Base-by-base conservation (phyloP, 1,140 invertebrate species). In the Notospermus geniculatus region DNA sequence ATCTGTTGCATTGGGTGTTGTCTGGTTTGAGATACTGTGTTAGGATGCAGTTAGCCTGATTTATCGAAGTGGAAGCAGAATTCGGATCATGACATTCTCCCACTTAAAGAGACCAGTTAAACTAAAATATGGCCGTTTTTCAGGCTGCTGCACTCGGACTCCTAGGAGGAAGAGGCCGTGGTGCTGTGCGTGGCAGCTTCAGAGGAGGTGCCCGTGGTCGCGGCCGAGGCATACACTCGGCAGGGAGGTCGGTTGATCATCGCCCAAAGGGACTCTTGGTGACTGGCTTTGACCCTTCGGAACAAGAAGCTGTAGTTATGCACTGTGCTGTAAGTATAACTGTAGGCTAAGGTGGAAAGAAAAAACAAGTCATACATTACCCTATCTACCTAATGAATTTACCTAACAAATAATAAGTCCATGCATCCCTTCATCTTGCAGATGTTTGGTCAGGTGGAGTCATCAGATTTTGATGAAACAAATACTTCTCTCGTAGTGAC, bases 231-330 rank as follows among this genome's bases (percentile, higher is more conserved):
- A 54, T 53, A 2, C 41, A 32, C 36, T 36, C 60, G 17, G 66
- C 57, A 4, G 36, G 70, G 39, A 70, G 87, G 32, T 86, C 85
- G 1, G 86, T 93, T 11, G 92, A 93, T 82, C 88, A 91, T 70
- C 81, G 91, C 63, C 90, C 91, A 15, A 89, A 88, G 0, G 88
- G 89, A 71, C 79, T 93, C 52, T 83, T 91, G 65, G 86, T 93
- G 13, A 89, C 89, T 30, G 91, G 91, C 15, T 90, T 89, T 75
- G 87, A 89, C 75, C 81, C 81, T 50, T 87, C 89, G 60, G 89
- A 90, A 64, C 86, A 88, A 69, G 84, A 86, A 23, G 86, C 87
- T 60, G 84, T 91, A 58, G 71, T 90, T 63, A 80, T 82, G 32
- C 89, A 91, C 82, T 89, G 91, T 79, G 82, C 86, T 70, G 89